Base-by-base conservation (phyloP, 2,888 invertebrate genomes). In the Polyommatus icarus region DNA sequence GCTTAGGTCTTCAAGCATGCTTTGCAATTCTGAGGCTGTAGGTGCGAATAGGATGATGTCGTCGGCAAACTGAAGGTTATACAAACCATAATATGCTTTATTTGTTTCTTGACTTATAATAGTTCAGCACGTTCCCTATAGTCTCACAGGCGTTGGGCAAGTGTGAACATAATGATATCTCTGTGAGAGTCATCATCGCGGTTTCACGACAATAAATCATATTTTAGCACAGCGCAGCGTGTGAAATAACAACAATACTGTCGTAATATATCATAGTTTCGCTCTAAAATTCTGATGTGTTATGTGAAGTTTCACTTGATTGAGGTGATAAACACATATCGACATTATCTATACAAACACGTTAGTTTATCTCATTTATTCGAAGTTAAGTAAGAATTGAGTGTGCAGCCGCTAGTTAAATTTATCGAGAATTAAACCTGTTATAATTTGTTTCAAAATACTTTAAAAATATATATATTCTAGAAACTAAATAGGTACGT, bases 101-200 rank as follows among this genome's bases (percentile, higher is more conserved):
- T 40, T 40, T 10, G 8, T 40, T 40, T 40, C 40, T 46, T 54
- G 54, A 54, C 54, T 5, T 54, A 18, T 18, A 18, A 54, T 54
- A 54, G 18, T 54, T 54, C 18, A 54, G 15, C 54, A 18, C 54
- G 54, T 54, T 54, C 54, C 54, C 54, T 59, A n/a, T 59, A 59
- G 20, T 59, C 20, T 67, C 61, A 67, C 29, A 67, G 29, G 15
- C 15, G 67, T 67, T 67, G 15, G 20, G 67, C 67, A 67, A 67
- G 15, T 61, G 20, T 59, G 59, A 59, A 67, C 67, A 67, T 29
- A 67, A 67, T 67, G 29, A 15, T 67, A 67, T 67, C 67, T 67
- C 67, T 67, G 29, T 67, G 67, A 67, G 67, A 67, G 67, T 67
- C 15, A 29, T 67, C 59, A 67, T 67, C 61, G 24, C 61, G 18